Evolutionary conservation across 1,140 invertebrate species (phyloP).

Genomic region (Eurosta solidaginis): DNA sequence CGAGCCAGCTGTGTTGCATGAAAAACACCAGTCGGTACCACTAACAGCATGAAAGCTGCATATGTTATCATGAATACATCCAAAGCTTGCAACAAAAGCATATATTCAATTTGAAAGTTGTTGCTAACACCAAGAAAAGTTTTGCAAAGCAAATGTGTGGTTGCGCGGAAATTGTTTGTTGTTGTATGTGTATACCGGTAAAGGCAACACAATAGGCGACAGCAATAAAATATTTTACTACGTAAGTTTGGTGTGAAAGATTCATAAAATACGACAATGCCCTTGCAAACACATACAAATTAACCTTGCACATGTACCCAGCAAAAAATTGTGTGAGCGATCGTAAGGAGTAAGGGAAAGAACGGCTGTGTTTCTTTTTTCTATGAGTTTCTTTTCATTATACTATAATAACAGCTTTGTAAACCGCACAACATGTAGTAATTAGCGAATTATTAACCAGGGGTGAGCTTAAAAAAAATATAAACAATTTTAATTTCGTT

Average conservation of each 20-base stretch:
- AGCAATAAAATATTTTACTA: conserved; percentile 5
- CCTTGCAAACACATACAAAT: background rate
- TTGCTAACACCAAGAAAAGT: conserved; percentile 5
- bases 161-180: conserved; percentile 1
- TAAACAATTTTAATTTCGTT: too few relatives aligned
- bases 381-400: too few relatives aligned
- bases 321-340: background rate
- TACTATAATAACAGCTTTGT: too few relatives aligned
- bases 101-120: background rate
- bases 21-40: background rate
- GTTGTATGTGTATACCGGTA: background rate
- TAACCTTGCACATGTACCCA: background rate
- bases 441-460: too few relatives aligned
- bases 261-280: background rate
- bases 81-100: background rate
- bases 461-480: too few relatives aligned
- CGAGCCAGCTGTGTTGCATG: background rate
- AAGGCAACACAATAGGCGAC: background rate
- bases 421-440: too few relatives aligned
- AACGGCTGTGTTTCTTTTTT: too few relatives aligned
- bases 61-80: background rate
- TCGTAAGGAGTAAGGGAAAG: too few relatives aligned
- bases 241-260: background rate
- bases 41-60: conserved; percentile 4
- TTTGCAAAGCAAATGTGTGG: conserved; percentile 27